A percentile compares a stretch with the other conserved stretches of the same genome.
Conservation (phyloP, 2,888 invertebrate genomes). For the Drosophila birchii region DNA sequence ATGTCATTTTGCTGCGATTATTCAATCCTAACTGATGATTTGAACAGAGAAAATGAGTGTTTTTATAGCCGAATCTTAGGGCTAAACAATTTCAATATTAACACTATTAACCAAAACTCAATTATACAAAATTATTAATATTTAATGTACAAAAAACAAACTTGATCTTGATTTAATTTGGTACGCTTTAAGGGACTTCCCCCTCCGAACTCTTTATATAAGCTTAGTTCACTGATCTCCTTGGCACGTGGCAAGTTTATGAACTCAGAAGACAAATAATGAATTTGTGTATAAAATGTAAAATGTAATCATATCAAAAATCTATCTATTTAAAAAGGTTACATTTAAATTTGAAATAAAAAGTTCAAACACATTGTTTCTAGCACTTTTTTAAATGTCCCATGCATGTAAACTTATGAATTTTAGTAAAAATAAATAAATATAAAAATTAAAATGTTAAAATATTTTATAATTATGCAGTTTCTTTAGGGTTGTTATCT, state of each 20-base stretch:
- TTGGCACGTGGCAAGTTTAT: neutral
- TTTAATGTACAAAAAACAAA: too few relatives aligned
- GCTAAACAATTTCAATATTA: neutral
- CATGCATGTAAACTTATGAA: too few relatives aligned
- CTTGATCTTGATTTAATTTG: neutral
- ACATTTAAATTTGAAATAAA: too few relatives aligned
- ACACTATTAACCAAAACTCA: neutral
- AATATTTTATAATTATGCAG: too few relatives aligned
- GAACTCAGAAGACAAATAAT: neutral
- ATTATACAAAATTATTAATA: neutral
- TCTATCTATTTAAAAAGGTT: too few relatives aligned
- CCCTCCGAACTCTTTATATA: neutral
- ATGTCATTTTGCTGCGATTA: conserved; percentile 9
- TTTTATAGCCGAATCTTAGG: conserved; percentile 3
- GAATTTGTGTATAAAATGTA: too few relatives aligned
- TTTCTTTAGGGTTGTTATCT: too few relatives aligned
- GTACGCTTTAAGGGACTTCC: neutral
- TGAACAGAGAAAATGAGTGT: neutral
- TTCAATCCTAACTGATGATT: conserved; percentile 3
- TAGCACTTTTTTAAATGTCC: too few relatives aligned
- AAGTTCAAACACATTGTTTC: too few relatives aligned
- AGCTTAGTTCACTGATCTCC: conserved; percentile 3
- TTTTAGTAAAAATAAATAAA: too few relatives aligned
- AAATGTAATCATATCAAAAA: too few relatives aligned
- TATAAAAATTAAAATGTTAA: too few relatives aligned